Evolutionary conservation across 2,113 vertebrate genomes (phyloP).

Genomic region (Bos taurus): ARS-UCD2.0 NC_037350.1:5372001-5372500

Average conservation of each 20-base stretch:
- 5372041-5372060: too few species aligned
- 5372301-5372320: neutral
- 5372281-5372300: neutral
- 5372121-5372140: too few species aligned
- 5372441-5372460: neutral
- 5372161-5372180: neutral
- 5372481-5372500: neutral
- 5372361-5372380: neutral
- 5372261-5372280: neutral
- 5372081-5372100: too few species aligned
- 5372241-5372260: neutral
- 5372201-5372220: neutral
- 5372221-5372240: neutral
- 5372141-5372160: neutral
- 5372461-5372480: neutral
- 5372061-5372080: too few species aligned
- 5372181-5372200: neutral
- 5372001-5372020: too few species aligned
- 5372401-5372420: neutral
- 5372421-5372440: neutral
- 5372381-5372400: neutral
- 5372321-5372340: neutral
- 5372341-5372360: neutral
- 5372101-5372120: too few species aligned
- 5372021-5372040: too few species aligned